These are phyloP conservation scores for Hylyphantes graminicola DNA, from an alignment of 1,140 invertebrate genomes.

Conservation along the genomic window DNA sequence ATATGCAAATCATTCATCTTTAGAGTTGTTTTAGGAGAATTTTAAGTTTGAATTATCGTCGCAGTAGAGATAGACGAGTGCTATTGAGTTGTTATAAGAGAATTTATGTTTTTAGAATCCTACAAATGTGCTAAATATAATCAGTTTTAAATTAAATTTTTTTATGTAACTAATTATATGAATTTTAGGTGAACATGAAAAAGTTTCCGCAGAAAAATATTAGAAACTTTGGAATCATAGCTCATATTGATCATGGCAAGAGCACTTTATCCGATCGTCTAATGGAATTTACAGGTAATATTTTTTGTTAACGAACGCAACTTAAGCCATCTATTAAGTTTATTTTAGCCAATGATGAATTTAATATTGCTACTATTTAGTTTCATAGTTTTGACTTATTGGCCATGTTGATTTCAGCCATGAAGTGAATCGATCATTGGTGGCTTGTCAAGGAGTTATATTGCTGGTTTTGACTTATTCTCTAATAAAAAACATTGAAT, in stretches of 20 bases:
- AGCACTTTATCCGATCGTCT: slow-evolving; percentile 66
- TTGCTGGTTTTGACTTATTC: slow-evolving; percentile 77
- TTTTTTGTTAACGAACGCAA: not conserved
- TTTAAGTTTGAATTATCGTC: no score
- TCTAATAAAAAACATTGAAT: no score
- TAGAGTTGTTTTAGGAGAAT: no score
- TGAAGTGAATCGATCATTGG: slow-evolving; percentile 87
- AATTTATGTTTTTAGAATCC: no score
- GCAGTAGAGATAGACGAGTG: no score
- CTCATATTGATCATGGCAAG: slow-evolving; percentile 68
- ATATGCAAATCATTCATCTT: no score
- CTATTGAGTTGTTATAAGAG: no score
- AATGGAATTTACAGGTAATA: slow-evolving; percentile 63
- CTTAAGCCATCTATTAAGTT: not conserved
- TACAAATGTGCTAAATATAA: no score
- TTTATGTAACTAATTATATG: no score
- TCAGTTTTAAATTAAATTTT: no score
- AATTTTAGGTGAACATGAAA: slow-evolving; percentile 53
- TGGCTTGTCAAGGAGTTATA: slow-evolving; percentile 94
- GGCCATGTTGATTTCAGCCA: slow-evolving; percentile 72
- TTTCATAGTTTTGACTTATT: not conserved
- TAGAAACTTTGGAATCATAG: slow-evolving; percentile 67
- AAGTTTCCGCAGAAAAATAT: slow-evolving; percentile 62
- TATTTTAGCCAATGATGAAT: not conserved
- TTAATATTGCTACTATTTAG: not conserved